Percentiles rank a stretch among this genome's conserved stretches.
These are phyloP conservation scores for Arremon brunneinucha DNA, from an alignment of 2,797 vertebrate species.

Conservation along the genomic window DNA sequence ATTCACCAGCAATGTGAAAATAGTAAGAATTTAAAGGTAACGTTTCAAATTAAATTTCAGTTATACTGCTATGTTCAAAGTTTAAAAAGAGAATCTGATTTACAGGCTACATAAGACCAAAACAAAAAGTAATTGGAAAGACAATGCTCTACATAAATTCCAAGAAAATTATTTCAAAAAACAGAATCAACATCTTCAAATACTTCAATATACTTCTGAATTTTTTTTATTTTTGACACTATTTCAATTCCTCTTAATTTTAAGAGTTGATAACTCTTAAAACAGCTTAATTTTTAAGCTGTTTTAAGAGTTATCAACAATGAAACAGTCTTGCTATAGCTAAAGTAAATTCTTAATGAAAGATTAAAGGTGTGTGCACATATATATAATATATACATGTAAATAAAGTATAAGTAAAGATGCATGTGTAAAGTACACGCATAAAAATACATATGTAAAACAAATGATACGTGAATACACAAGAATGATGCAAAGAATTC, in stretches of 20 bases:
- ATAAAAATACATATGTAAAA: background rate
- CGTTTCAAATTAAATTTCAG: background rate
- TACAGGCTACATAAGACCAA: background rate
- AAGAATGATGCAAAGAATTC: background rate
- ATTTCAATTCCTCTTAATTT: background rate
- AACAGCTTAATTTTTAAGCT: background rate
- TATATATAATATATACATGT: background rate
- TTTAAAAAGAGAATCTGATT: background rate
- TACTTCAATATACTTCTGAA: background rate
- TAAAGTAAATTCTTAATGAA: background rate
- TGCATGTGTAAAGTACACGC: background rate
- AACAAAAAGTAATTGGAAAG: background rate
- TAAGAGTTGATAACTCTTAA: too few species aligned
- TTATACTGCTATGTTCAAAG: background rate
- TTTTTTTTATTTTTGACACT: background rate
- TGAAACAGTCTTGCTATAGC: background rate
- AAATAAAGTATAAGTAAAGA: background rate
- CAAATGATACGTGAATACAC: background rate
- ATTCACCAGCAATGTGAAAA: background rate
- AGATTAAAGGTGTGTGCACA: background rate
- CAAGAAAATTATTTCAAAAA: background rate
- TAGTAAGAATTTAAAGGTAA: background rate
- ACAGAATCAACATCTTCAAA: background rate
- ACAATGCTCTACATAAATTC: background rate
- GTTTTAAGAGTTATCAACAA: background rate